phyloP scores from a whole-genome alignment of 2,888 invertebrate genomes.

The Agriopis marginaria region DNA sequence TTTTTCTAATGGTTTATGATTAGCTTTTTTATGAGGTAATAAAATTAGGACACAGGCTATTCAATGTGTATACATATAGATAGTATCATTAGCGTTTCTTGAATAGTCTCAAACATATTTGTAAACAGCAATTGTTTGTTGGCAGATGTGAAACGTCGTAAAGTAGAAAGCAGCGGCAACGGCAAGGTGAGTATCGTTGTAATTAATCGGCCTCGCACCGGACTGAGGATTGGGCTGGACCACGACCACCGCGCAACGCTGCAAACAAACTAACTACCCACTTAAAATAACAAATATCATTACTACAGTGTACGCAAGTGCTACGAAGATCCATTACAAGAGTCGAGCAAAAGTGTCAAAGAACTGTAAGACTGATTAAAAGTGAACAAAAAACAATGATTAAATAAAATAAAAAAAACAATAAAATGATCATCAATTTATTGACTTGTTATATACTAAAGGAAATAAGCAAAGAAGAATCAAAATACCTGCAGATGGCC shows the following conservation, averaged over 20 bases:
- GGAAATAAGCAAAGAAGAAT: constrained; percentile 7
- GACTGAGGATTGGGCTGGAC: constrained; percentile 88
- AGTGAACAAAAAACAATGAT: constrained; percentile 20
- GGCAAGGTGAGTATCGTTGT: constrained; percentile 93
- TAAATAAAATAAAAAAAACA: constrained; percentile 2
- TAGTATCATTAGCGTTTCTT: neutral
- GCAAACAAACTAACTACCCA: constrained; percentile 19
- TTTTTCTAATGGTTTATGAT: too few relatives aligned
- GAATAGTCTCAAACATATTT: neutral
- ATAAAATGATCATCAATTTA: constrained; percentile 7
- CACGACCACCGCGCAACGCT: constrained; percentile 50
- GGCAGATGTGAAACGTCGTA: constrained; percentile 93
- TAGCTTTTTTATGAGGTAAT: too few relatives aligned
- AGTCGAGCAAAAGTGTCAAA: constrained; percentile 28
- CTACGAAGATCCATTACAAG: constrained; percentile 8
- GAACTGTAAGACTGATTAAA: constrained; percentile 35
- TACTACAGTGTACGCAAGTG: constrained; percentile 14
- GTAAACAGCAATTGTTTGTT: constrained; percentile 46
- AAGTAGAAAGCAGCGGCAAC: constrained; percentile 90
- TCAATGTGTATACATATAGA: too few relatives aligned
- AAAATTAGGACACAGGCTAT: too few relatives aligned
- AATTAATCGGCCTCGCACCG: constrained; percentile 75
- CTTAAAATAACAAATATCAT: constrained; percentile 15
- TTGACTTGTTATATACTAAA: neutral
- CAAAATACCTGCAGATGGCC: neutral